Conservation (phyloP, 2,797 vertebrate species). For the Cyclopterus lumpus region DNA sequence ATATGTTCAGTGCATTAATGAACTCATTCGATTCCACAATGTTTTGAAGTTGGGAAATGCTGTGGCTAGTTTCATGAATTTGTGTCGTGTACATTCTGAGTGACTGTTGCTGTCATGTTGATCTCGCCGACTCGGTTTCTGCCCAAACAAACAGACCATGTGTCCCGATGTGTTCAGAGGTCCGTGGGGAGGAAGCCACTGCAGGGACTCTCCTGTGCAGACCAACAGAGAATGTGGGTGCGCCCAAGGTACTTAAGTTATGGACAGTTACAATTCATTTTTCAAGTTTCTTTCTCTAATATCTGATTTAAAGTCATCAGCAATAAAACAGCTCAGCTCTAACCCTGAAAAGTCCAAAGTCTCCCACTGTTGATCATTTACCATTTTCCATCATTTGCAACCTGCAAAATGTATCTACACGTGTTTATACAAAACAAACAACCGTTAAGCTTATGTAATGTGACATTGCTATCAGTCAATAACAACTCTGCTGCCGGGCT, state of each 20-base stretch:
- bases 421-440: conserved; percentile 7
- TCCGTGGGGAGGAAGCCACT: conserved; percentile 93
- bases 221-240: conserved; percentile 91
- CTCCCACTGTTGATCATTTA: conserved; percentile 57
- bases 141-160: conserved; percentile 88
- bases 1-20: neutral
- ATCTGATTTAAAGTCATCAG: neutral
- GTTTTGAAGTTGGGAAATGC: neutral
- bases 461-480: neutral
- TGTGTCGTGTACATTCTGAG: neutral
- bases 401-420: conserved; percentile 1
- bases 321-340: neutral
- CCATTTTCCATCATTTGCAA: conserved; percentile 26
- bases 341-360: conserved; percentile 56
- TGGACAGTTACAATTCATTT: neutral
- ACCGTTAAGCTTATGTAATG: neutral
- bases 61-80: neutral
- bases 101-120: conserved; percentile 17
- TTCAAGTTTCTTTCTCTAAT: neutral
- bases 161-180: conserved; percentile 96
- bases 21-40: neutral
- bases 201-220: conserved; percentile 95
- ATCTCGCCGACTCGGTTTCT: conserved; percentile 51
- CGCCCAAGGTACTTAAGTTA: conserved; percentile 83
- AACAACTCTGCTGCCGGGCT: neutral